Conservation (phyloP, 2,797 vertebrate genomes). For the Tragopan temminckii region DNA sequence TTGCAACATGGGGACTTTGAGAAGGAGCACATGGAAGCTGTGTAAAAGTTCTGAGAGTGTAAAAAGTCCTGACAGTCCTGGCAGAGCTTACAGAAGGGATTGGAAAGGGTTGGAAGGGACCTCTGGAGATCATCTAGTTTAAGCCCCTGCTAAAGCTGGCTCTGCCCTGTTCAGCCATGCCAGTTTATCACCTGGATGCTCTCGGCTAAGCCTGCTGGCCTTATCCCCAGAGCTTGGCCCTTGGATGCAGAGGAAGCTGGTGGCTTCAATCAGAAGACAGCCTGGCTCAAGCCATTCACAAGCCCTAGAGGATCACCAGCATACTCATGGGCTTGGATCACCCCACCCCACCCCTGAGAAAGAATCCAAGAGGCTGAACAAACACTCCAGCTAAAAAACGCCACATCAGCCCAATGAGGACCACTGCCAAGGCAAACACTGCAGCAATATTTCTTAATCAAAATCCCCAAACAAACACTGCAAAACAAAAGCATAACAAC, state of each 20-base stretch:
- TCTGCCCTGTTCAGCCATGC: not conserved
- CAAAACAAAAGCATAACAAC: slow-evolving; percentile 41
- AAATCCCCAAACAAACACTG: slow-evolving; percentile 53
- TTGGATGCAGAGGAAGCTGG: not conserved
- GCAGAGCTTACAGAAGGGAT: not conserved
- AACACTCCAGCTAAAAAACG: slow-evolving; percentile 29
- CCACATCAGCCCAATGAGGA: not conserved
- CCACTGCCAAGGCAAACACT: slow-evolving; percentile 60
- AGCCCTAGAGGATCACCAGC: not conserved
- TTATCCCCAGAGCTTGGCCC: not conserved
- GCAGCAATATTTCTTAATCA: slow-evolving; percentile 49
- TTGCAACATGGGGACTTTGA: not conserved
- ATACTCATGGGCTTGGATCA: slow-evolving; percentile 14
- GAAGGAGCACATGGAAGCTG: not conserved
- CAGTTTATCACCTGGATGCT: not conserved
- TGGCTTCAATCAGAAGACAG: slow-evolving; percentile 9
- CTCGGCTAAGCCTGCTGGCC: not conserved
- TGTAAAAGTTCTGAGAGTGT: not conserved
- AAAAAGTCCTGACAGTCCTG: not conserved
- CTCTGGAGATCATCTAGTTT: not conserved
- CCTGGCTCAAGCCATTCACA: slow-evolving; percentile 5
- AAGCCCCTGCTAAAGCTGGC: not conserved
- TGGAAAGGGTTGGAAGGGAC: not conserved
- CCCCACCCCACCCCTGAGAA: slow-evolving; percentile 32
- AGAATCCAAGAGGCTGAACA: slow-evolving; percentile 50